Evolutionary conservation across 2,113 vertebrate genomes (phyloP).

Genomic region (Procapra przewalskii): DNA sequence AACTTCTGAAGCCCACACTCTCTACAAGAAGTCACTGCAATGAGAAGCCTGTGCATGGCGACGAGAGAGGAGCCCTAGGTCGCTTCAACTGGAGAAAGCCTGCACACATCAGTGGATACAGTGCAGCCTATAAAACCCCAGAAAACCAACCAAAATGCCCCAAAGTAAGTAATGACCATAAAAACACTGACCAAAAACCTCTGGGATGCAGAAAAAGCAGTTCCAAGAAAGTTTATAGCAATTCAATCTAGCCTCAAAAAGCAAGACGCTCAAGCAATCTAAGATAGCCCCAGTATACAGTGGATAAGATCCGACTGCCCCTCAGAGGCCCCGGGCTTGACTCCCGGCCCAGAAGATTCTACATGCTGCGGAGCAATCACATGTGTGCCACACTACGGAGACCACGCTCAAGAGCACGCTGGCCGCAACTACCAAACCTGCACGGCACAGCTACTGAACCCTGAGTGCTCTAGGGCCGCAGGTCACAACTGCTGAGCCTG

Average conservation of each 20-base stretch:
- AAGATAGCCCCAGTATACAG: background rate
- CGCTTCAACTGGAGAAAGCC: background rate
- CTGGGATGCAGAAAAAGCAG: background rate
- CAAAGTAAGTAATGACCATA: background rate
- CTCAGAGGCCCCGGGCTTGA: background rate
- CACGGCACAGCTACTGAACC: accelerated
- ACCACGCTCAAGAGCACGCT: background rate
- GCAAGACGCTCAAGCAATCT: background rate
- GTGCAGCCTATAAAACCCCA: background rate
- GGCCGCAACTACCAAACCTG: accelerated
- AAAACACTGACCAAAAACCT: background rate
- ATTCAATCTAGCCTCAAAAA: background rate
- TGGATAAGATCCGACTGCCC: background rate
- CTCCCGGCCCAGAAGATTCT: background rate
- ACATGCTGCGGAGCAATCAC: background rate
- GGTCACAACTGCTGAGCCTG: background rate
- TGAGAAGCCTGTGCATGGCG: background rate
- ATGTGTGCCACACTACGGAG: background rate
- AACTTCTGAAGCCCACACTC: background rate
- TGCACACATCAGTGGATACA: background rate
- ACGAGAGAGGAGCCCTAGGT: background rate
- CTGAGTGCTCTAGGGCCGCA: background rate
- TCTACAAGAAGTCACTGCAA: background rate
- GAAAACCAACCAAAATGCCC: background rate
- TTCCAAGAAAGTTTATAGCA: background rate